Evolutionary conservation across 2,113 vertebrate genomes (phyloP), one percentile per base, ranked within the genome.

Genomic region (Mungos mungo): DNA sequence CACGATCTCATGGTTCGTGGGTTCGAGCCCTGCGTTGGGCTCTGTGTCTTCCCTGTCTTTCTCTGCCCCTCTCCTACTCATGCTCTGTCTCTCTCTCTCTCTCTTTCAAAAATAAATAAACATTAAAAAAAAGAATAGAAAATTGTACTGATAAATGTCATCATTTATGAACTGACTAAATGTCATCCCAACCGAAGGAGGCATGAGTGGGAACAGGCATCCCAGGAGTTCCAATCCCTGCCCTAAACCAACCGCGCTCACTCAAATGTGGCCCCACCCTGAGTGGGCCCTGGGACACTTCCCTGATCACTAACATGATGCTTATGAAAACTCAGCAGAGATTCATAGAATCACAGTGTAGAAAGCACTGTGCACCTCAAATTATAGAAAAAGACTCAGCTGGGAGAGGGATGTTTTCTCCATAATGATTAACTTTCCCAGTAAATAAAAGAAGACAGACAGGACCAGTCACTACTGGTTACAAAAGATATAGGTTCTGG

Each of bases 261-360:
- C 27, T 38, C 11, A 27, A 16, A 33, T 57, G 47, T 45, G 7
- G 11, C 8, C 52, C 50, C 9, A 0, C 33, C 74, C 68, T 2
- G 29, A 60, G 15, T 4, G 6, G 47, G 38, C 63, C 35, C 63
- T 27, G 21, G 21, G 29, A 5, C n/a, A 7, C 7, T 18, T 27
- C 33, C 38, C 69, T 29, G 21, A 3, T 69, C 77, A 27, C 63
- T 63, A 21, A 41, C 14, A 14, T 69, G 35, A 47, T 3, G 9
- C 13, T 63, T 19, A 33, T 2, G 31, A 65, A 47, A 63, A 41
- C 18, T 35, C 29, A 41, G 15, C 29, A 79, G 35, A 27, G 80
- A 86, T 33, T 10, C 74, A 80, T 11, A 38, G 0, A 41, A 2
- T 29, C 31, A n/a, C 31, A 4, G 2, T 5, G n/a, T 0, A 54